Evolutionary conservation across 2,113 vertebrate genomes (phyloP).

Genomic region (Bambusicola thoracicus): DNA sequence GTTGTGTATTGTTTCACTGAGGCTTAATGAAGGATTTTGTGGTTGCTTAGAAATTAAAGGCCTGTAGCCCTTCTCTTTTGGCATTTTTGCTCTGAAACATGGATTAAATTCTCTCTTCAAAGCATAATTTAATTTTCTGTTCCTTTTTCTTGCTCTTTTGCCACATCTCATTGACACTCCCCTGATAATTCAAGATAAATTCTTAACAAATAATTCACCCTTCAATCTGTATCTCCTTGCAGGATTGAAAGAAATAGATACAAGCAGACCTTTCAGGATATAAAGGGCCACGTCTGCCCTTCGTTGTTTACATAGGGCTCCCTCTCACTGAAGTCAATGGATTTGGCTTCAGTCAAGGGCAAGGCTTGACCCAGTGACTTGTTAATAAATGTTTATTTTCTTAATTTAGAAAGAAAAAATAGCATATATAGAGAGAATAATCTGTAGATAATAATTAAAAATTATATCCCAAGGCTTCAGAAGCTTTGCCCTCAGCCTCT

Average conservation of each 20-base stretch:
- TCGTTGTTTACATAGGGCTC: constrained; percentile 27
- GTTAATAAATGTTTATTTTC: constrained; percentile 75
- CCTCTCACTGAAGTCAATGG: constrained; percentile 23
- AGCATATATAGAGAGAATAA: constrained; percentile 64
- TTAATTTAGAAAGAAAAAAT: constrained; percentile 65
- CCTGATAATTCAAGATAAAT: neutral
- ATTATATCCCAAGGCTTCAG: constrained; percentile 21
- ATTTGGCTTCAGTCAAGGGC: constrained; percentile 36
- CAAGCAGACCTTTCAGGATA: constrained; percentile 61
- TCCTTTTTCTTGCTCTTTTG: neutral
- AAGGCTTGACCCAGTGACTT: constrained; percentile 59
- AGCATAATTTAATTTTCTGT: neutral
- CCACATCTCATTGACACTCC: neutral
- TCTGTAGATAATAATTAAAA: constrained; percentile 59
- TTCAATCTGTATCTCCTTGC: neutral
- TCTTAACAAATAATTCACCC: neutral
- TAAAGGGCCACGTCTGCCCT: constrained; percentile 53
- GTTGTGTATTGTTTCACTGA: neutral
- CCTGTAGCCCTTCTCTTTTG: neutral
- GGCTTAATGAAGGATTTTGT: neutral
- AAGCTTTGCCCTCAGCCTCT: constrained; percentile 24
- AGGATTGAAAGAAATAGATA: constrained; percentile 28
- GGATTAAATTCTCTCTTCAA: constrained; percentile 8
- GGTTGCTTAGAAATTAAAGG: constrained; percentile 20
- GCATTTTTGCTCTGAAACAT: constrained; percentile 20